Conservation (phyloP, 2,797 vertebrate species). For the Vireo griseus region DNA sequence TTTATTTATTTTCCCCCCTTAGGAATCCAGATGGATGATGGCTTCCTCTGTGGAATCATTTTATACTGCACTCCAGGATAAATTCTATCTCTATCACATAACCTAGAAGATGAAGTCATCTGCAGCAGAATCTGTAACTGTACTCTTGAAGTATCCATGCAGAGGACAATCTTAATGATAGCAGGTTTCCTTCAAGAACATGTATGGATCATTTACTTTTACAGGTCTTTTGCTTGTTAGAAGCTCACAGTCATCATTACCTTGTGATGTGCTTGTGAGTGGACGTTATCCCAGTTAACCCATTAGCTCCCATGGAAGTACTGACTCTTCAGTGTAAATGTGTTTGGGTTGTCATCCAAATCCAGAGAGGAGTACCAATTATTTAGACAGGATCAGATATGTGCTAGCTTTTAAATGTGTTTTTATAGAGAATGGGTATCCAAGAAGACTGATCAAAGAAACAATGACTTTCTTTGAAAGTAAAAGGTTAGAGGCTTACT, state of each 20-base stretch:
- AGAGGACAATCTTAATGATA: constrained; percentile 23
- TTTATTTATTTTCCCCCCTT: neutral
- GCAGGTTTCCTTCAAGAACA: constrained; percentile 15
- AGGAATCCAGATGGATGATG: neutral
- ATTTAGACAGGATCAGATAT: neutral
- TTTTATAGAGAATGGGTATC: neutral
- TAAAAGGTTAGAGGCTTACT: neutral
- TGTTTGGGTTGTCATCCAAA: neutral
- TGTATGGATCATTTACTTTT: constrained; percentile 31
- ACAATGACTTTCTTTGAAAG: neutral
- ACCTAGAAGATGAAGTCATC: constrained; percentile 44
- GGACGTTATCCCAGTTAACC: constrained; percentile 3
- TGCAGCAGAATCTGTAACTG: constrained; percentile 23
- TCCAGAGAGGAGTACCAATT: neutral
- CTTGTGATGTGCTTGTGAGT: neutral
- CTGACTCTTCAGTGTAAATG: neutral
- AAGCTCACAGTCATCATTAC: constrained; percentile 13
- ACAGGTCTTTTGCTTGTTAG: constrained; percentile 15
- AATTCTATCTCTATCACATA: neutral
- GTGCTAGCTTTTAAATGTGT: neutral
- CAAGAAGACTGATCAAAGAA: neutral
- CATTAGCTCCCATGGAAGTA: neutral
- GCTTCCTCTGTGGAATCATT: neutral
- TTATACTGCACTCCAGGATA: neutral
- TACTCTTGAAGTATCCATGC: constrained; percentile 28